phyloP scores from a whole-genome alignment of 2,888 invertebrate species.

The Philonicus albiceps region DNA sequence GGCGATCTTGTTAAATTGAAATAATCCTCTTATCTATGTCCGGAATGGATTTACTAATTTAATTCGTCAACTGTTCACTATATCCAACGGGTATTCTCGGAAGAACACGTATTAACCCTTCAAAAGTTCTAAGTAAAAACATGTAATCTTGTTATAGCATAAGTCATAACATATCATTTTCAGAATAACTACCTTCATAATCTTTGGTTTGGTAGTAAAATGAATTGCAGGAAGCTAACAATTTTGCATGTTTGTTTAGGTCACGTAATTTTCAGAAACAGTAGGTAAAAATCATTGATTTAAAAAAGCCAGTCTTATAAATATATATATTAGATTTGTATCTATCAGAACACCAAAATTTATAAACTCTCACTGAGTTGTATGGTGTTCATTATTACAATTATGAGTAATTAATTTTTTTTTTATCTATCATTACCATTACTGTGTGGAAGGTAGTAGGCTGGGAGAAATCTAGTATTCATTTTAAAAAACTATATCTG shows the following conservation, averaged over 20 bases:
- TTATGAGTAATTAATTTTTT: too few relatives aligned
- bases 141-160: neutral
- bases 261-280: too few relatives aligned
- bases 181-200: neutral
- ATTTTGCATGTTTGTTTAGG: neutral
- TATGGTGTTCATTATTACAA: too few relatives aligned
- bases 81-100: neutral
- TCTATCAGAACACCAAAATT: too few relatives aligned
- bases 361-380: too few relatives aligned
- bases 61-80: neutral
- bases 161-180: neutral
- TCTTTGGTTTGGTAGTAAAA: neutral
- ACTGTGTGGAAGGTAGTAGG: too few relatives aligned
- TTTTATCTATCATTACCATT: too few relatives aligned
- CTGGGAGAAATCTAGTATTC: too few relatives aligned
- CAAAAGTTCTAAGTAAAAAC: neutral
- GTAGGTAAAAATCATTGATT: too few relatives aligned
- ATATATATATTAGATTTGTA: too few relatives aligned
- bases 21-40: neutral
- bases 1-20: neutral
- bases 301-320: too few relatives aligned
- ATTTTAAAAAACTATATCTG: too few relatives aligned
- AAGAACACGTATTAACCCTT: neutral
- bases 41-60: neutral
- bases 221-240: neutral